Percentiles rank a stretch among this genome's conserved stretches.
These are phyloP conservation scores for Anagrus nilaparvatae DNA, from an alignment of 1,140 invertebrate genomes.

Conservation along the genomic window DNA sequence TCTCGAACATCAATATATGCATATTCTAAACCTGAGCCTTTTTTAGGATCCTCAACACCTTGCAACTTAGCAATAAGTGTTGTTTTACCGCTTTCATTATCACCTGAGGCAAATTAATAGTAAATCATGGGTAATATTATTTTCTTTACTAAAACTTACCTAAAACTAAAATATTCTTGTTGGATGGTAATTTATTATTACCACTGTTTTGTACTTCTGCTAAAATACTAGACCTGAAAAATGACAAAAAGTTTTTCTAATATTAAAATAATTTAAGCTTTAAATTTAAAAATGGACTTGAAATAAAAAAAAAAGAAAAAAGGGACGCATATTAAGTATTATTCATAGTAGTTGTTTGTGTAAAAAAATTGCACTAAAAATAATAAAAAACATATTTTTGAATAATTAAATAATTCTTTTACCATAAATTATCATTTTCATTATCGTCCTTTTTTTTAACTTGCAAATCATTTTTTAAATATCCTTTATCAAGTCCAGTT, in stretches of 20 bases:
- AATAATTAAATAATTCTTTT: slow-evolving; percentile 23
- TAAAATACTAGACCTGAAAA: slow-evolving; percentile 80
- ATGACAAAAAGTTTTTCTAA: slow-evolving; percentile 16
- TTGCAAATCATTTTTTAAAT: slow-evolving; percentile 50
- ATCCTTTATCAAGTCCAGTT: slow-evolving; percentile 28
- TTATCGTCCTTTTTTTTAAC: slow-evolving; percentile 53
- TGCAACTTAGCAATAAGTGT: slow-evolving; percentile 90
- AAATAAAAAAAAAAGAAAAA: too few relatives aligned
- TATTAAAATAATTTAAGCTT: neutral
- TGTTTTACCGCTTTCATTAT: slow-evolving; percentile 95
- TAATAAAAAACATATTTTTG: neutral
- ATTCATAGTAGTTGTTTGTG: too few relatives aligned
- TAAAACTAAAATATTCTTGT: slow-evolving; percentile 84
- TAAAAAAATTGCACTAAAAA: too few relatives aligned
- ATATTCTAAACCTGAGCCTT: slow-evolving; percentile 96
- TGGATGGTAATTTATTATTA: slow-evolving; percentile 85
- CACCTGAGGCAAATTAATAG: slow-evolving; percentile 48
- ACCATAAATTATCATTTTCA: slow-evolving; percentile 56
- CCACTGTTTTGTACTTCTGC: slow-evolving; percentile 90
- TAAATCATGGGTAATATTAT: slow-evolving; percentile 2
- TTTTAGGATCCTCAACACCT: slow-evolving; percentile 92
- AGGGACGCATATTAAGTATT: slow-evolving; percentile 8
- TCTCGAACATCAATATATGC: slow-evolving; percentile 97
- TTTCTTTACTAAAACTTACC: slow-evolving; percentile 41
- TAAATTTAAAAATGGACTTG: too few relatives aligned